Conservation (phyloP, 2,888 invertebrate genomes). For the Pogonocherus hispidulus region DNA sequence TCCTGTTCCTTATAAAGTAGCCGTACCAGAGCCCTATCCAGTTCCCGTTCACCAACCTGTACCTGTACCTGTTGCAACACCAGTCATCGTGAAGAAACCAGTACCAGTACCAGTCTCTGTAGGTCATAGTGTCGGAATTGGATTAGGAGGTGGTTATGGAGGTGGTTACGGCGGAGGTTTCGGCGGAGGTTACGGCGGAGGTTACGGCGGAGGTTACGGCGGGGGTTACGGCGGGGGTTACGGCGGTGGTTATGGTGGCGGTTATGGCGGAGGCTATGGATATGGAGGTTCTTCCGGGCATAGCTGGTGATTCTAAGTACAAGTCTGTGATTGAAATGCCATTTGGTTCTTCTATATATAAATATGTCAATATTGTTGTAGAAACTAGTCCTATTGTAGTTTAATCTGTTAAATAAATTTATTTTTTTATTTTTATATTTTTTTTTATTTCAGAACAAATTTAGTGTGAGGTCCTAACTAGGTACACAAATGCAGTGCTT, state of each 20-base stretch:
- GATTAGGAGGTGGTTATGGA: conserved; percentile 13
- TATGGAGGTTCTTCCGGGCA: conserved; percentile 20
- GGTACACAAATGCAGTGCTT: no score
- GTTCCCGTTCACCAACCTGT: conserved; percentile 69
- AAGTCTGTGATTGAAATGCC: conserved; percentile 41
- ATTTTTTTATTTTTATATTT: conserved; percentile 13
- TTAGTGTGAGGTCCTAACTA: no score
- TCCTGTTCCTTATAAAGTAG: conserved; percentile 62
- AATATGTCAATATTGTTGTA: conserved; percentile 42
- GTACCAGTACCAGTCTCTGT: conserved; percentile 49
- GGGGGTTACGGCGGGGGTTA: conserved; percentile 27
- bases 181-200: conserved; percentile 14
- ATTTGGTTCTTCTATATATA: conserved; percentile 42
- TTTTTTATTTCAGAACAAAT: background rate
- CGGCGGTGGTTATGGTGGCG: conserved; percentile 31
- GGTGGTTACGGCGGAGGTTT: conserved; percentile 20
- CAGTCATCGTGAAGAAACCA: conserved; percentile 60
- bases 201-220: conserved; percentile 32
- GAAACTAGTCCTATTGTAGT: conserved; percentile 43
- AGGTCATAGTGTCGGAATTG: conserved; percentile 24
- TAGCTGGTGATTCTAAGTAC: conserved; percentile 27
- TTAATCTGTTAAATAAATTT: conserved; percentile 29
- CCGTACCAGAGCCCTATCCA: conserved; percentile 64
- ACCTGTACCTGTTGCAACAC: conserved; percentile 70
- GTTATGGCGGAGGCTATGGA: conserved; percentile 4